Evolutionary conservation across 2,797 vertebrate species (phyloP).

Genomic region (Buceros bicornis): DNA sequence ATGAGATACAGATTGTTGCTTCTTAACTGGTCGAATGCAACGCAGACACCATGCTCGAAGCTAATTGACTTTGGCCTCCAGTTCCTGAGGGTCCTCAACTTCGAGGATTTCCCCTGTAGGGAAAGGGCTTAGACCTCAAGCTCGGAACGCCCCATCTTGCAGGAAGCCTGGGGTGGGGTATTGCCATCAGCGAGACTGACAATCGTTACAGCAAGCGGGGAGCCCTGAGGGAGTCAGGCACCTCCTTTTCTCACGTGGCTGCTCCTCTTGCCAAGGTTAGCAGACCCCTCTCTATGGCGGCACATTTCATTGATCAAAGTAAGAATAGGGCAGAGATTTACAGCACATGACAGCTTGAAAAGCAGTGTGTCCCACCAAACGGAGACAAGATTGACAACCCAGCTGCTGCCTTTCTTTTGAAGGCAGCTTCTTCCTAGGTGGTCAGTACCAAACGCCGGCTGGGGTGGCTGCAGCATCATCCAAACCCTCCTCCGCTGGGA

Average conservation of each 20-base stretch:
- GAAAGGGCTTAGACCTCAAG: not conserved
- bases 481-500: not conserved
- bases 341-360: not conserved
- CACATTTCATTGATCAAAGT: not conserved
- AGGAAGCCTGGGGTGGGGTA: not conserved
- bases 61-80: not conserved
- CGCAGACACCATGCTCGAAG: not conserved
- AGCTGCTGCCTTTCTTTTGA: not conserved
- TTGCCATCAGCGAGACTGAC: not conserved
- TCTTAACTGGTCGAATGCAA: not conserved
- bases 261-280: not conserved
- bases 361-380: not conserved
- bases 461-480: not conserved
- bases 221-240: accelerated
- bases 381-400: not conserved
- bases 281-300: not conserved
- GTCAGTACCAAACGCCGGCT: not conserved
- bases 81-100: not conserved
- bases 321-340: not conserved
- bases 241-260: accelerated
- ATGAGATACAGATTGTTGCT: not conserved
- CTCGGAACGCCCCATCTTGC: not conserved
- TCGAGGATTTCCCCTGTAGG: not conserved
- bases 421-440: not conserved
- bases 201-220: not conserved